phyloP scores from a whole-genome alignment of 2,888 invertebrate species.

The Zelleria hepariella region DNA sequence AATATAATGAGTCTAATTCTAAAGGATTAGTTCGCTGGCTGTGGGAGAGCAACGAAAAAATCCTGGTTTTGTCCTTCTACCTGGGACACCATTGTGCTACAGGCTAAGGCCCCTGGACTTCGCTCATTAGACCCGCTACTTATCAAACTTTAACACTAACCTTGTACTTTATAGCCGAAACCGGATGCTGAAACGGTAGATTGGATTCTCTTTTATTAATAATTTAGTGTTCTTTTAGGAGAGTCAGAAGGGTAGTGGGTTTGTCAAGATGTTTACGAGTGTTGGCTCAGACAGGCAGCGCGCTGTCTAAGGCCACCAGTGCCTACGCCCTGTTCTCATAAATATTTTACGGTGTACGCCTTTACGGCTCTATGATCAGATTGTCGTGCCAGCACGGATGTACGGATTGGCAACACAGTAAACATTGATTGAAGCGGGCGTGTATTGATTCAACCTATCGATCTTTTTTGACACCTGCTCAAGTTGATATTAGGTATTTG shows the following conservation, averaged over 20 bases:
- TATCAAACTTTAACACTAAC: neutral
- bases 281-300: constrained; percentile 10
- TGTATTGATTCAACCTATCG: constrained; percentile 22
- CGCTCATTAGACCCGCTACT: neutral
- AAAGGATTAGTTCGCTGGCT: too few relatives aligned
- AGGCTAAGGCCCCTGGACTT: neutral
- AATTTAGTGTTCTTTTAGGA: neutral
- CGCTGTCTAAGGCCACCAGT: constrained; percentile 31
- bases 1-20: too few relatives aligned
- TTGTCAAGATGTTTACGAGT: constrained; percentile 9
- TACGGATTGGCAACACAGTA: constrained; percentile 46
- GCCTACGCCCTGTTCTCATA: constrained; percentile 46
- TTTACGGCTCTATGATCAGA: constrained; percentile 58
- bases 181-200: neutral
- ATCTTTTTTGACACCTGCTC: constrained; percentile 15
- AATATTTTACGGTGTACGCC: constrained; percentile 61
- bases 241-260: neutral
- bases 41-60: neutral
- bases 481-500: constrained; percentile 19
- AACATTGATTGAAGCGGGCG: constrained; percentile 23
- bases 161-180: neutral
- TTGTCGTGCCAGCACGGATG: constrained; percentile 38
- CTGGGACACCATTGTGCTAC: too few relatives aligned
- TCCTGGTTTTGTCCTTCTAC: too few relatives aligned
- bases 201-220: neutral